phyloP scores from a whole-genome alignment of 2,113 vertebrate species.

The Pandion haliaetus region DNA sequence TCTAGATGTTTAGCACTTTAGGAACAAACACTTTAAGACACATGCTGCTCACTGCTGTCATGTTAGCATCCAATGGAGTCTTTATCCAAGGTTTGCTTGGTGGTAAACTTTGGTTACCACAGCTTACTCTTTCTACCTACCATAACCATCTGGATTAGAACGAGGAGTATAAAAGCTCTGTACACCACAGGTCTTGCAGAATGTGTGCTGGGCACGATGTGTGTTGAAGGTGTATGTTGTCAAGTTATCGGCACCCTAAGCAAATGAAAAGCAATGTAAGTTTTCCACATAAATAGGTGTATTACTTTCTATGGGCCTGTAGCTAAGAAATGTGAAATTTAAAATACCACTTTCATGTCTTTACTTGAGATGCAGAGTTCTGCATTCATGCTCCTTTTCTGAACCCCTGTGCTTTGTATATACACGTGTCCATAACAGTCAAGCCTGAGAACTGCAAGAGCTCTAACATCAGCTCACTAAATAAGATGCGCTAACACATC shows the following conservation, averaged over 20 bases:
- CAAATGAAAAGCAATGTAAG: not conserved
- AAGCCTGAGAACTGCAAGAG: not conserved
- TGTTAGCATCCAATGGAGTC: not conserved
- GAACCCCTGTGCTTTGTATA: not conserved
- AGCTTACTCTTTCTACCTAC: conserved; percentile 68
- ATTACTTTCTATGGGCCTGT: not conserved
- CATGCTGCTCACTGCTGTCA: not conserved
- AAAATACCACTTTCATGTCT: not conserved
- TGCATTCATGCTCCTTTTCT: not conserved
- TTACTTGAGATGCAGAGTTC: not conserved
- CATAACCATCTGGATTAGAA: conserved; percentile 92
- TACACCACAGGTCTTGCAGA: conserved; percentile 95
- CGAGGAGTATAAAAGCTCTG: conserved; percentile 96
- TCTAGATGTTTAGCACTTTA: not conserved
- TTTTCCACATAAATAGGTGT: not conserved
- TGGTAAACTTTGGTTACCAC: not conserved
- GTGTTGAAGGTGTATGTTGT: conserved; percentile 94
- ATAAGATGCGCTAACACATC: not conserved
- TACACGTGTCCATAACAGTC: accelerated
- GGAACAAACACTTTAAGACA: not conserved
- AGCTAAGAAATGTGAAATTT: not conserved
- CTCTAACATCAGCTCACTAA: not conserved
- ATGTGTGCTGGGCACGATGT: conserved; percentile 87
- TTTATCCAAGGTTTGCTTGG: not conserved
- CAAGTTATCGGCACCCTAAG: conserved; percentile 86